phyloP scores from a whole-genome alignment of 1,140 invertebrate genomes.

The Cotesia glomerata region DNA sequence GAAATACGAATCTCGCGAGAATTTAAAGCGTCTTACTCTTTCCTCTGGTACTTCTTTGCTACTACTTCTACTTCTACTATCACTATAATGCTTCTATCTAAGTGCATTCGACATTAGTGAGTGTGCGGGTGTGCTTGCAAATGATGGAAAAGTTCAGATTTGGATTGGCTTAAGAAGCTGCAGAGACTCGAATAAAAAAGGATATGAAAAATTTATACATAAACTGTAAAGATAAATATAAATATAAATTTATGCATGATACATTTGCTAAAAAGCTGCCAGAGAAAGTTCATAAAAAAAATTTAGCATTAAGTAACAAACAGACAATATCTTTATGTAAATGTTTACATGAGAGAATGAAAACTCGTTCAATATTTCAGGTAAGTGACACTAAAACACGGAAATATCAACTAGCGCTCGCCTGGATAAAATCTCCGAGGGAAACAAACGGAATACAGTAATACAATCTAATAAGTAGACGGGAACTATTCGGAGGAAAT shows the following conservation, averaged over 20 bases:
- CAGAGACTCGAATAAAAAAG: neutral
- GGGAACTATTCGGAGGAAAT: neutral
- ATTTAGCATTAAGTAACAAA: neutral
- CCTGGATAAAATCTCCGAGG: too few relatives aligned
- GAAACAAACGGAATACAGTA: neutral
- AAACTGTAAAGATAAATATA: neutral
- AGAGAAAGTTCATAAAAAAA: neutral
- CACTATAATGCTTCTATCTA: too few relatives aligned
- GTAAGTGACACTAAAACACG: too few relatives aligned
- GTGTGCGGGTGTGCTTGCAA: neutral
- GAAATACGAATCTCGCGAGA: conserved; percentile 45
- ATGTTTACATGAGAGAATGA: neutral
- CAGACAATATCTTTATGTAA: neutral
- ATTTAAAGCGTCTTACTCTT: conserved; percentile 35
- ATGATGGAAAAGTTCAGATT: neutral
- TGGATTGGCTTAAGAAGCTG: neutral
- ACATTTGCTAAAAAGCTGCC: neutral
- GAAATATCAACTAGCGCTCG: too few relatives aligned
- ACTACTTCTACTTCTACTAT: neutral
- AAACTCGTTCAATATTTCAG: neutral
- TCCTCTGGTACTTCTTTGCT: neutral
- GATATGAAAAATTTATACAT: too few relatives aligned
- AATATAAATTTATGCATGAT: neutral
- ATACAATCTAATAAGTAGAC: neutral
- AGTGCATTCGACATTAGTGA: too few relatives aligned